Evolutionary conservation across 2,888 invertebrate species (phyloP).

Genomic region (Baccha elongata): DNA sequence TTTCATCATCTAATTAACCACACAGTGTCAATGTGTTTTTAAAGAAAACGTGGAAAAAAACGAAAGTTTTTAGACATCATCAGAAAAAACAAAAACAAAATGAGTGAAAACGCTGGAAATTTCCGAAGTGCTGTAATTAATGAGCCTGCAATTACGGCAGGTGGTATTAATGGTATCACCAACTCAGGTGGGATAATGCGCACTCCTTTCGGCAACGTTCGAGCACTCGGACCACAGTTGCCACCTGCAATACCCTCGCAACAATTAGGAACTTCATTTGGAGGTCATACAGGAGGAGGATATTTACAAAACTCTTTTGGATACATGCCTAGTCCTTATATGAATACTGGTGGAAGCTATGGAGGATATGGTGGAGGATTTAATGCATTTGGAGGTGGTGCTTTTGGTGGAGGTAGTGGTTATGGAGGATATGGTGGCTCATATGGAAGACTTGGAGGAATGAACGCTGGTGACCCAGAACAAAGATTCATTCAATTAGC

Average conservation of each 20-base stretch:
- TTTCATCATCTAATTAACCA: slow-evolving; percentile 6
- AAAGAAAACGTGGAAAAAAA: background rate
- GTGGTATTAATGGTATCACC: slow-evolving; percentile 56
- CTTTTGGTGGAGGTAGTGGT: slow-evolving; percentile 72
- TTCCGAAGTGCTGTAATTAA: slow-evolving; percentile 78
- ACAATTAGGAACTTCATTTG: slow-evolving; percentile 19
- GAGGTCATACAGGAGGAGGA: background rate
- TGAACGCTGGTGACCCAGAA: slow-evolving; percentile 80
- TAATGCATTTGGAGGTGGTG: slow-evolving; percentile 58
- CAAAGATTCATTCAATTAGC: slow-evolving; percentile 91
- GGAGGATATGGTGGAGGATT: slow-evolving; percentile 75
- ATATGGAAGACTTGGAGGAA: slow-evolving; percentile 79
- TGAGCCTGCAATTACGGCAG: slow-evolving; percentile 77
- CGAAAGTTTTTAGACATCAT: slow-evolving; percentile 39
- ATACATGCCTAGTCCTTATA: slow-evolving; percentile 75
- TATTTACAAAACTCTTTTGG: slow-evolving; percentile 56
- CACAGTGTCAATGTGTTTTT: slow-evolving; percentile 16
- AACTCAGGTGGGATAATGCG: slow-evolving; percentile 74
- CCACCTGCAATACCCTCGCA: slow-evolving; percentile 77
- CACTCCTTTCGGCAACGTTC: slow-evolving; percentile 79
- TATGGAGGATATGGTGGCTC: slow-evolving; percentile 78
- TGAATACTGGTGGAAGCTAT: slow-evolving; percentile 75
- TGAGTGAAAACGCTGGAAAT: slow-evolving; percentile 75
- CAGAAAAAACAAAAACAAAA: slow-evolving; percentile 20
- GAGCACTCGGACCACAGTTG: slow-evolving; percentile 74